Evolutionary conservation across 2,113 vertebrate genomes (phyloP), one percentile per base, ranked within the genome.

Genomic region (Acanthisitta chloris): DNA sequence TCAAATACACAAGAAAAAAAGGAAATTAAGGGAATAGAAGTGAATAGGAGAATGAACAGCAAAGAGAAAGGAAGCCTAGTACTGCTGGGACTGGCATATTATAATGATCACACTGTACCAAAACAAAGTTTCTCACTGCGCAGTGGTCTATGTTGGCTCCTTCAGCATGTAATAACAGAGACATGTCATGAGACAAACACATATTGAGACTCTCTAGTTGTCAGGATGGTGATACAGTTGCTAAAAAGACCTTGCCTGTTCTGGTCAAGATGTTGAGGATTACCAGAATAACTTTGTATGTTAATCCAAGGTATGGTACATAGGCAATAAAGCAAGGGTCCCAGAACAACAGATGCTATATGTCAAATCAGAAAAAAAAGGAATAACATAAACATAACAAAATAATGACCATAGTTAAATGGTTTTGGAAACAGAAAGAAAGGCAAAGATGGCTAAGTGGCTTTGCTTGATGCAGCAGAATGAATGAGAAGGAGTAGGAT

Each of bases 231-330:
- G 59, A 85, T 5, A 7, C 7, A 38, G 12, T 45, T 85, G 16
- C 36, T 77, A 81, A 80, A 83, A 80, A 34, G 7, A 51, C 52
- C 31, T 66, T 25, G 13, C 5, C 14, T 59, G 46, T 3, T 45
- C n/a, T 62, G 17, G 29, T 23, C 38, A 78, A 78, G 61, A 51
- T 45, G 67, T 9, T 25, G 38, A 84, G 28, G 28, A 69, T 83
- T 59, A 77, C 3, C n/a, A 52, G 76, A 29, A 38, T 73, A 54
- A 51, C 7, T 46, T 69, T 0, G 0, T 79, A 4, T 54, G 21
- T n/a, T 81, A 66, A 59, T 71, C 11, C 65, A 65, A 65, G 57
- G 38, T 28, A 59, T 4, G 2, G 36, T 52, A 34, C 19, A 4
- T 1, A 1, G 19, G 21, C 21, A 71, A 45, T 54, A 73, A 90